Conservation (phyloP, 2,888 invertebrate species). For the Isoperla grammatica region DNA sequence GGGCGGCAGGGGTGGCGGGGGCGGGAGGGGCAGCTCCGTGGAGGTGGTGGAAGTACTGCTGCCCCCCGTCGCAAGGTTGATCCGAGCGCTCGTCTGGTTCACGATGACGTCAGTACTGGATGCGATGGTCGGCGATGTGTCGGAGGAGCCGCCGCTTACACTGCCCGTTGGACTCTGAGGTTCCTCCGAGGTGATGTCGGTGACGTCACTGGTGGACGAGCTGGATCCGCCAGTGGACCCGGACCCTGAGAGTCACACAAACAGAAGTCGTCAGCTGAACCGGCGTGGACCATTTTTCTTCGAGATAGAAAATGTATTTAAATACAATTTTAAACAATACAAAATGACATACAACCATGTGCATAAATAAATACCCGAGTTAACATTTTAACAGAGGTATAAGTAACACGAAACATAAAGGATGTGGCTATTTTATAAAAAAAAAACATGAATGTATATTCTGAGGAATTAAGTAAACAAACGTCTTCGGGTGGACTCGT, state of each 20-base stretch:
- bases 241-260: background rate
- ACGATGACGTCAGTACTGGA: conserved; percentile 15
- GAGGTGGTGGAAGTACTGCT: conserved; percentile 35
- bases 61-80: conserved; percentile 27
- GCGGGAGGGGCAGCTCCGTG: conserved; percentile 34
- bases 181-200: conserved; percentile 15
- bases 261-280: no score
- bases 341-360: no score
- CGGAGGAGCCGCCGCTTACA: conserved; percentile 23
- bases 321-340: no score
- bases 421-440: no score
- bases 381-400: no score
- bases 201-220: conserved; percentile 12
- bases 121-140: conserved; percentile 19
- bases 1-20: conserved; percentile 39
- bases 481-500: no score
- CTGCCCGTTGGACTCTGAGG: conserved; percentile 6
- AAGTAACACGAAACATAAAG: no score
- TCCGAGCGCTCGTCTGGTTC: conserved; percentile 2
- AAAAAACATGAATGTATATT: no score
- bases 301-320: no score
- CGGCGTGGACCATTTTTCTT: no score
- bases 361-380: no score
- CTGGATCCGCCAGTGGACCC: conserved; percentile 1
- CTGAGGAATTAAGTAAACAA: no score